Evolutionary conservation across 2,113 vertebrate species (phyloP), one percentile per base, ranked within the genome.

Genomic region (Tragelaphus buxtoni): DNA sequence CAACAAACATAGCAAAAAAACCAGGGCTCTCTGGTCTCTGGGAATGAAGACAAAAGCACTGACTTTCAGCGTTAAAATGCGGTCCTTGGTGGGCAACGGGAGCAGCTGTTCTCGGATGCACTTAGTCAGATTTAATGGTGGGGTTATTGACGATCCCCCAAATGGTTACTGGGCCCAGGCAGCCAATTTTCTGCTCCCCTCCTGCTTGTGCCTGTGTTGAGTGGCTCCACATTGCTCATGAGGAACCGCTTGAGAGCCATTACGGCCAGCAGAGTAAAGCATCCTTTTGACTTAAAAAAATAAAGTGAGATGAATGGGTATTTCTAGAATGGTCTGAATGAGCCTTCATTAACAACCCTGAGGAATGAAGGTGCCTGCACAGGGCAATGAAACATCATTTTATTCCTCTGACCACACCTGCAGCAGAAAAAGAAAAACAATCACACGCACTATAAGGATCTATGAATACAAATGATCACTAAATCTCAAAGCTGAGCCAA

Each of bases 161-260:
- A 91, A 95, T 45, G 90, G 92, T 24, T 88, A 69, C 65, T 76
- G 85, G 91, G 81, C 92, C 85, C 96, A 28, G 69, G 88, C 85
- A 82, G 92, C 69, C 92, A 92, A 74, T 97, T 96, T 97, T 69
- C 96, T 92, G 84, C 61, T 49, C 58, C 81, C 45, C 87, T 72
- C 20, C 88, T 90, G 81, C 90, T 81, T 56, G 3, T 14, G 72
- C 77, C 96, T 83, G 13, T 16, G n/a, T 4, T 3, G 55, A 96
- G 90, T 76, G 88, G 65, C 61, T 96, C 77, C 96, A 94, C 85
- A 35, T 90, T 89, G 63, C 81, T 90, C 94, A 92, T 96, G 94
- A 97, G 81, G 61, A 95, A 65, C 85, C 2, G 24, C 88, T 47
- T 79, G 81, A 96, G 77, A 92, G 96, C 85, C 96, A 92, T 97